These are phyloP conservation scores for Perithous albicinctus DNA, from an alignment of 2,888 invertebrate genomes.

Conservation along the genomic window DNA sequence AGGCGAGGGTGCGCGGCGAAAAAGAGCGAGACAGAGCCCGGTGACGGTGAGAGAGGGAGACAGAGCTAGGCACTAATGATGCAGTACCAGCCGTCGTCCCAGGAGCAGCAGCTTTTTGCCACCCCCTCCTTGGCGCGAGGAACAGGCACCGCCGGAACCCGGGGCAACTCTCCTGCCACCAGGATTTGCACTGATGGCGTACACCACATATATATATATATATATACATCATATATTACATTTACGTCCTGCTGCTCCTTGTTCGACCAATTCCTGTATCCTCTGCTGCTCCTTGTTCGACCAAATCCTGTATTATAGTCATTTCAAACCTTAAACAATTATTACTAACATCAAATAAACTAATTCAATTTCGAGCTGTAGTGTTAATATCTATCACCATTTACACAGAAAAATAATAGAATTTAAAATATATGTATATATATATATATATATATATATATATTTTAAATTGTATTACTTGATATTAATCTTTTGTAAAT, in stretches of 20 bases:
- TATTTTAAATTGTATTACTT: too few species aligned
- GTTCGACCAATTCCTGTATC: background rate
- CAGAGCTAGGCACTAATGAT: constrained; percentile 79
- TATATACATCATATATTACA: background rate
- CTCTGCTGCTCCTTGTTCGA: background rate
- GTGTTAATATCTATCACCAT: background rate
- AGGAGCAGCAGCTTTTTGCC: constrained; percentile 66
- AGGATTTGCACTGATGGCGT: constrained; percentile 35
- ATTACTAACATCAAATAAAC: background rate
- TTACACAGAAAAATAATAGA: background rate
- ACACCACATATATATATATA: background rate
- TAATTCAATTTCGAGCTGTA: background rate
- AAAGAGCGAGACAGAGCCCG: constrained; percentile 67
- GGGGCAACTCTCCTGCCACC: constrained; percentile 41
- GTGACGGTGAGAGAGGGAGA: constrained; percentile 65
- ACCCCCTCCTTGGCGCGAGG: constrained; percentile 58
- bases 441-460: too few species aligned
- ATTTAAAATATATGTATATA: too few species aligned
- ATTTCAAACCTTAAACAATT: background rate
- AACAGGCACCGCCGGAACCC: constrained; percentile 38
- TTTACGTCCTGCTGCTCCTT: background rate
- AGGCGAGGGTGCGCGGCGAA: constrained; percentile 64
- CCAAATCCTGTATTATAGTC: background rate
- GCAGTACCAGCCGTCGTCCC: constrained; percentile 74
- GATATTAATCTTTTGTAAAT: too few species aligned